These are phyloP conservation scores for Diaperis boleti DNA, from an alignment of 2,888 invertebrate species.

Conservation along the genomic window DNA sequence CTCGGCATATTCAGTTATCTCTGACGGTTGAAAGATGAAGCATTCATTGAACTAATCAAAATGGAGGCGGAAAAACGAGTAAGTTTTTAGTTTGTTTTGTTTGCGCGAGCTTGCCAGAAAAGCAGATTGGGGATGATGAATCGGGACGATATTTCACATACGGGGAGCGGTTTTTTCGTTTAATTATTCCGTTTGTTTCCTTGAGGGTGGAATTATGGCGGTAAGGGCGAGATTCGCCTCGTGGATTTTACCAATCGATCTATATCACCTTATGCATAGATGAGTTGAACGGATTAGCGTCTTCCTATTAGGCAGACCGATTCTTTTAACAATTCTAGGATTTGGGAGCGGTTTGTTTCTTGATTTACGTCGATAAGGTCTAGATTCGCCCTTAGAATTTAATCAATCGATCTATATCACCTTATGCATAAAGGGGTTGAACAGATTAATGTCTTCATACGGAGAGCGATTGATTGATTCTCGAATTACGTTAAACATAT, in stretches of 20 bases:
- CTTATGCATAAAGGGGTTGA: conserved; percentile 51
- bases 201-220: conserved; percentile 19
- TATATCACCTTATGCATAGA: too few relatives aligned
- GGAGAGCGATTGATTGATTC: conserved; percentile 44
- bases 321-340: too few relatives aligned
- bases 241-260: too few relatives aligned
- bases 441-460: conserved; percentile 57
- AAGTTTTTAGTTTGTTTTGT: conserved; percentile 19
- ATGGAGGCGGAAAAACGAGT: conserved; percentile 30
- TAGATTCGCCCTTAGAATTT: conserved; percentile 49
- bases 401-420: conserved; percentile 58
- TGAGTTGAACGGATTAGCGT: too few relatives aligned
- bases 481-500: conserved; percentile 41
- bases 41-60: conserved; percentile 43
- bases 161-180: too few relatives aligned
- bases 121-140: too few relatives aligned
- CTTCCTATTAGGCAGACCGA: too few relatives aligned
- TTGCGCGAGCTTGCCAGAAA: too few relatives aligned
- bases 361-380: conserved; percentile 25
- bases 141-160: conserved; percentile 60
- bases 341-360: too few relatives aligned
- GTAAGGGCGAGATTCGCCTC: conserved; percentile 40
- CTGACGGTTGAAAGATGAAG: conserved; percentile 52
- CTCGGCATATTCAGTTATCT: conserved; percentile 56
- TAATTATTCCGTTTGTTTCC: conserved; percentile 21